phyloP scores from a whole-genome alignment of 2,888 invertebrate genomes.

The Mystacides longicornis region DNA sequence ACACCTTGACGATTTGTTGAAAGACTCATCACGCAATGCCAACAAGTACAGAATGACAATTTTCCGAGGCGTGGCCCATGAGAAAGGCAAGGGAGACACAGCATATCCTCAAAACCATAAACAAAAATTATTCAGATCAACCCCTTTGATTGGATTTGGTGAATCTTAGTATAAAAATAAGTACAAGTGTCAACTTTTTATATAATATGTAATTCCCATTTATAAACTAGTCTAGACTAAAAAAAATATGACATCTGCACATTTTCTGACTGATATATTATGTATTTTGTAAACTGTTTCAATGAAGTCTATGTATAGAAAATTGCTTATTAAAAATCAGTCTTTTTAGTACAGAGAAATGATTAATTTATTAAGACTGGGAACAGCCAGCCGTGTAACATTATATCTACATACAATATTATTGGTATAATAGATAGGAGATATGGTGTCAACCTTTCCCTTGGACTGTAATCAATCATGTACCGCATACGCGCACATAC shows the following conservation, averaged over 20 bases:
- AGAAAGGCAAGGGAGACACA: constrained; percentile 39
- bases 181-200: constrained; percentile 22
- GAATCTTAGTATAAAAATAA: constrained; percentile 25
- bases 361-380: constrained; percentile 34
- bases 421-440: constrained; percentile 29
- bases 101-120: constrained; percentile 25
- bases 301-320: constrained; percentile 25
- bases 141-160: constrained; percentile 19
- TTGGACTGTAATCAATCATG: constrained; percentile 46
- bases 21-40: too few species aligned
- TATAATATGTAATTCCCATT: constrained; percentile 1
- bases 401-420: constrained; percentile 42
- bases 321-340: constrained; percentile 49
- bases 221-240: constrained; percentile 13
- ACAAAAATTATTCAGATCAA: constrained; percentile 11
- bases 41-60: constrained; percentile 31
- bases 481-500: constrained; percentile 37
- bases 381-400: constrained; percentile 31
- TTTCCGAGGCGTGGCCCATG: constrained; percentile 40
- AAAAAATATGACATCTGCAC: constrained; percentile 24
- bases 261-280: constrained; percentile 19
- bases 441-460: constrained; percentile 54
- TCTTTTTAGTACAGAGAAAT: constrained; percentile 51
- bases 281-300: constrained; percentile 19
- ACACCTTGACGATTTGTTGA: too few species aligned